A percentile compares a stretch with the other conserved stretches of the same genome.
phyloP scores from a whole-genome alignment of 92 coral and sea anemone genomes.

The Pocillopora grandis region DNA sequence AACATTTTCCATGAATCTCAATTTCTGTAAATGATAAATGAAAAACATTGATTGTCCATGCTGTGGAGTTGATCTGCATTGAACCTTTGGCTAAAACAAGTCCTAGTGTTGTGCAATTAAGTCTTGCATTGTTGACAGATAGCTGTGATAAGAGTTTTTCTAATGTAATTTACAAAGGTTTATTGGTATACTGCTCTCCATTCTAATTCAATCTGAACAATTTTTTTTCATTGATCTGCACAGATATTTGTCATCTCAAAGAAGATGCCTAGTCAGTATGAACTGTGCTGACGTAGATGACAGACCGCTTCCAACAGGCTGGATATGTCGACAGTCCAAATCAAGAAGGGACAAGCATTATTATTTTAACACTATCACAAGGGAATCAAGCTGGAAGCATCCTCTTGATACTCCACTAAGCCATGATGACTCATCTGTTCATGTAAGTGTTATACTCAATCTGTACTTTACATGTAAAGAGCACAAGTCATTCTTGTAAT shows the following conservation, averaged over 20 bases:
- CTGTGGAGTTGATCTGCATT: no score
- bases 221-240: background rate
- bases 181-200: no score
- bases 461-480: background rate
- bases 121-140: no score
- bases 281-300: conserved; percentile 29
- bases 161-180: no score
- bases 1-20: no score
- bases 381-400: conserved; percentile 82
- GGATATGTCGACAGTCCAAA: conserved; percentile 76
- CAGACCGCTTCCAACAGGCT: conserved; percentile 70
- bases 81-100: no score
- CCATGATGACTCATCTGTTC: background rate
- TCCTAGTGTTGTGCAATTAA: no score
- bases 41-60: no score
- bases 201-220: background rate
- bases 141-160: no score
- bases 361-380: conserved; percentile 76
- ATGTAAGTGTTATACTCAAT: conserved; percentile 2
- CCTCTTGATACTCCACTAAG: conserved; percentile 42
- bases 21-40: no score
- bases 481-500: background rate
- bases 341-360: conserved; percentile 60
- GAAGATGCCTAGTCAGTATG: conserved; percentile 23
- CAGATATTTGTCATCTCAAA: background rate